Conservation (phyloP, 1,140 invertebrate species). For the Saccostrea echinata region DNA sequence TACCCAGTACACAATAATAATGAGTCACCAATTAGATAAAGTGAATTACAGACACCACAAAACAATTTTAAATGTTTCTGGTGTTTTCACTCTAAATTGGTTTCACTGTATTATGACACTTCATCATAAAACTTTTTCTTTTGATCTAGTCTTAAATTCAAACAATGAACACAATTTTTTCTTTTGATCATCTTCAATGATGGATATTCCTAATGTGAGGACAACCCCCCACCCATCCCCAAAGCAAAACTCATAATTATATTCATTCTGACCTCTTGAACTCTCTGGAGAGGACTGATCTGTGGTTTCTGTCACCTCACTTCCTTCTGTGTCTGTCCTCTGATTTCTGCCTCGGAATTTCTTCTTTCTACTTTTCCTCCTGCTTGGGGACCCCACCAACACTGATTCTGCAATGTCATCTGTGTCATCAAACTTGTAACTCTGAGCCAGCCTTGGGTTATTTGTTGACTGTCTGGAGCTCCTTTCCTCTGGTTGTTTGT, state of each 20-base stretch:
- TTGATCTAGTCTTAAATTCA: neutral
- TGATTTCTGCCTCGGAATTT: constrained; percentile 10
- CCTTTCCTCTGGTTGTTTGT: neutral
- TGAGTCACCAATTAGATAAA: too few relatives aligned
- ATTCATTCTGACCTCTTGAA: constrained; percentile 53
- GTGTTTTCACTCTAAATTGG: too few relatives aligned
- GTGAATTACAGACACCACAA: too few relatives aligned
- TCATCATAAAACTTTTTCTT: too few relatives aligned
- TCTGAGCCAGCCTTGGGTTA: neutral
- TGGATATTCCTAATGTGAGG: too few relatives aligned
- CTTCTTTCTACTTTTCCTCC: constrained; percentile 43
- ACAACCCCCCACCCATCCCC: neutral
- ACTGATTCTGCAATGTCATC: constrained; percentile 59
- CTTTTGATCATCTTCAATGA: too few relatives aligned
- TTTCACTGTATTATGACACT: too few relatives aligned
- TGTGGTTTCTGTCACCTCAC: constrained; percentile 46
- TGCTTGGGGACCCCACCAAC: constrained; percentile 39
- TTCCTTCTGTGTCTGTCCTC: neutral
- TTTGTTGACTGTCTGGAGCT: constrained; percentile 26
- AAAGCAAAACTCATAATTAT: neutral
- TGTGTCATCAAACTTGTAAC: constrained; percentile 57
- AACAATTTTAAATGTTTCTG: too few relatives aligned
- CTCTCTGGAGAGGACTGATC: constrained; percentile 58
- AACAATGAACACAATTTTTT: neutral
- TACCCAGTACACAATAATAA: too few relatives aligned